Conservation (phyloP, 1,140 invertebrate species). For the Thaumatotibia leucotreta region DNA sequence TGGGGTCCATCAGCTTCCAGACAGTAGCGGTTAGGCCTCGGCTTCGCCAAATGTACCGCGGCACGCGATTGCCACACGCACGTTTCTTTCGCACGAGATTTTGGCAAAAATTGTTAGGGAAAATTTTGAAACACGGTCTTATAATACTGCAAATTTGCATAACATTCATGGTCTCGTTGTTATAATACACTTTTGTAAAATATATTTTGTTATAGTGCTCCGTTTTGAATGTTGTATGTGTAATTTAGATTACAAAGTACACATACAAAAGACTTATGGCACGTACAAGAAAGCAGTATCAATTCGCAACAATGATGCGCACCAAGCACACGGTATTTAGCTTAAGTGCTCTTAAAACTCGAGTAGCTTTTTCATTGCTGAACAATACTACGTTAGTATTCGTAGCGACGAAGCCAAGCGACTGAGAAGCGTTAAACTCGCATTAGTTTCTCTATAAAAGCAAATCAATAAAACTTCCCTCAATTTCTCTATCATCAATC, state of each 20-base stretch:
- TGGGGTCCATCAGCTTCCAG: constrained; percentile 44
- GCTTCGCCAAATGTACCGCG: constrained; percentile 39
- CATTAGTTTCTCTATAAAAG: constrained; percentile 36
- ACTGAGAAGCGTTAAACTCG: constrained; percentile 28
- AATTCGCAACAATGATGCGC: no score
- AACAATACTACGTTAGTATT: neutral
- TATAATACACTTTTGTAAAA: neutral
- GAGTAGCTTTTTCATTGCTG: neutral
- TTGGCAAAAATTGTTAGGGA: neutral
- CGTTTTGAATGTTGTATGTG: no score
- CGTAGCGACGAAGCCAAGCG: neutral
- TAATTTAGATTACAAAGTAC: no score
- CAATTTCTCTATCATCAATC: constrained; percentile 55
- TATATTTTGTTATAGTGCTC: neutral
- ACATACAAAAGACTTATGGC: no score
- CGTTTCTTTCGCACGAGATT: constrained; percentile 38
- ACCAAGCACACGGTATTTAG: no score
- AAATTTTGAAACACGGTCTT: neutral
- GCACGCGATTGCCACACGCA: constrained; percentile 40
- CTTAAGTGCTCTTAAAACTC: no score
- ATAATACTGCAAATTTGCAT: neutral
- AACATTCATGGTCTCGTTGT: neutral
- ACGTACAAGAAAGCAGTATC: no score
- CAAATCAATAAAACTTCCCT: constrained; percentile 55
- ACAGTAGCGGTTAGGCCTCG: constrained; percentile 56